Conservation (phyloP, 2,888 invertebrate species). For the Eurytoma californica region DNA sequence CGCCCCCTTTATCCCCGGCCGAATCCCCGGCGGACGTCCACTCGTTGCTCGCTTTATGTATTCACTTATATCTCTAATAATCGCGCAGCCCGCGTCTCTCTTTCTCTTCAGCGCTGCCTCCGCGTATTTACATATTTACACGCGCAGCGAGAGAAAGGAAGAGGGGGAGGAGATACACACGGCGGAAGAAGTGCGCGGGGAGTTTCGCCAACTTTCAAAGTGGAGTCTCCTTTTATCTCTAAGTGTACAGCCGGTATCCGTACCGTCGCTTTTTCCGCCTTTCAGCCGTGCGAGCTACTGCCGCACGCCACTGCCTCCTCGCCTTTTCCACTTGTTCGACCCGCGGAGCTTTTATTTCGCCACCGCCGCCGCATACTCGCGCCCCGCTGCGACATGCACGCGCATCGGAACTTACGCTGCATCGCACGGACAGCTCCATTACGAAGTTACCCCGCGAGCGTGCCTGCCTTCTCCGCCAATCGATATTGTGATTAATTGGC, state of each 20-base stretch:
- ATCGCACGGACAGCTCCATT: constrained; percentile 7
- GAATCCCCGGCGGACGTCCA: constrained; percentile 49
- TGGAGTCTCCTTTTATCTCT: constrained; percentile 50
- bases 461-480: constrained; percentile 10
- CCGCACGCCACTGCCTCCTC: background rate
- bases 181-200: background rate
- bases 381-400: background rate
- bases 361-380: background rate
- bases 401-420: background rate
- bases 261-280: constrained; percentile 41
- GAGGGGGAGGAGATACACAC: background rate
- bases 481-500: constrained; percentile 49
- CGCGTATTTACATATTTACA: constrained; percentile 69
- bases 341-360: background rate
- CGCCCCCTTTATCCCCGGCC: constrained; percentile 42
- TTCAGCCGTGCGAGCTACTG: constrained; percentile 2
- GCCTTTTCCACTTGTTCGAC: constrained; percentile 6
- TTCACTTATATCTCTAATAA: constrained; percentile 59
- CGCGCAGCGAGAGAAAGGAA: constrained; percentile 20
- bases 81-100: constrained; percentile 32
- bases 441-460: constrained; percentile 39
- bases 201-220: constrained; percentile 60
- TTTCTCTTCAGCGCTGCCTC: constrained; percentile 44
- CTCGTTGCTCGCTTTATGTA: constrained; percentile 37
- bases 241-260: constrained; percentile 55